Percentiles rank a stretch among this genome's conserved stretches.
Conservation (phyloP, 1,140 invertebrate genomes). For the Drosophila chauvacae region DNA sequence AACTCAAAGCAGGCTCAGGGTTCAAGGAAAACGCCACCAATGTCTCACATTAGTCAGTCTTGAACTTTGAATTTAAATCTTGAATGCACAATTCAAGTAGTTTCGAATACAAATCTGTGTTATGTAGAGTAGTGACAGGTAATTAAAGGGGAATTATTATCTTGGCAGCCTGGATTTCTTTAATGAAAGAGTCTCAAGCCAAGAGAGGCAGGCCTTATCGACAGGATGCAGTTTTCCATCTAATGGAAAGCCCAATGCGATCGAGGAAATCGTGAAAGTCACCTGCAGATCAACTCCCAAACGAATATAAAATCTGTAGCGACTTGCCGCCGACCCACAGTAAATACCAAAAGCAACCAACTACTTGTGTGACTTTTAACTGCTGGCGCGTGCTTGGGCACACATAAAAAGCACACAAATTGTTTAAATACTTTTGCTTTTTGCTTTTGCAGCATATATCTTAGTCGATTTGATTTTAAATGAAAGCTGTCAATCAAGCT, state of each 20-base stretch:
- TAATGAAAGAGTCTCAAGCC: constrained; percentile 4
- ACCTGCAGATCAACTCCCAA: constrained; percentile 37
- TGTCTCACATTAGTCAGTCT: constrained; percentile 1
- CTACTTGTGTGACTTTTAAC: constrained; percentile 40
- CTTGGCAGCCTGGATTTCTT: constrained; percentile 4
- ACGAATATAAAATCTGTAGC: constrained; percentile 58
- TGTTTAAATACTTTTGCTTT: constrained; percentile 70
- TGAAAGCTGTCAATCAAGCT: constrained; percentile 81
- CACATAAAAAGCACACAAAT: constrained; percentile 52
- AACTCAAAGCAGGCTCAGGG: too few species aligned
- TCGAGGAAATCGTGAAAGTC: constrained; percentile 75
- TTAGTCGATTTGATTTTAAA: constrained; percentile 78
- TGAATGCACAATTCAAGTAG: not conserved
- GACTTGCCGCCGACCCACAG: constrained; percentile 47
- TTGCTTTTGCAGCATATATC: constrained; percentile 63
- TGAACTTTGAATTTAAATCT: constrained; percentile 7
- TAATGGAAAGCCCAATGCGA: constrained; percentile 16
- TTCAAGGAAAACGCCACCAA: constrained; percentile 6
- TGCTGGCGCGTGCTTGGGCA: constrained; percentile 40
- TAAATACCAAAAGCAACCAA: constrained; percentile 49
- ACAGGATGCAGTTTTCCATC: constrained; percentile 31
- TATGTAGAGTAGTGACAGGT: not conserved
- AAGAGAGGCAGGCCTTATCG: constrained; percentile 28
- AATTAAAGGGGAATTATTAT: not conserved
- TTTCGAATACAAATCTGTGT: not conserved